Evolutionary conservation across 2,888 invertebrate species (phyloP), one percentile per base, ranked within the genome.

Genomic region (Drosophila antonietae): DNA sequence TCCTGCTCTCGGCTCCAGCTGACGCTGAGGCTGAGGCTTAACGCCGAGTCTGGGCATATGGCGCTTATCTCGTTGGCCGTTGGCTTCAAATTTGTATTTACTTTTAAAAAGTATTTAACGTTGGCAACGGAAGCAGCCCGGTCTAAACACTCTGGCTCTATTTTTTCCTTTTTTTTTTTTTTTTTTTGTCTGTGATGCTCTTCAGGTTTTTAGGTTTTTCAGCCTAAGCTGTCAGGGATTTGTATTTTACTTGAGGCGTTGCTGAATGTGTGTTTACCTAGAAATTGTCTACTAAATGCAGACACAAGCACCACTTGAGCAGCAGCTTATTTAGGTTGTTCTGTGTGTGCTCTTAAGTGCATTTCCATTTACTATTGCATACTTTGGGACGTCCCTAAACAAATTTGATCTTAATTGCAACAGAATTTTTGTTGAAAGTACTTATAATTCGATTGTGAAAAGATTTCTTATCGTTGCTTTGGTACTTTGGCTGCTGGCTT

Each of bases 81-180:
- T 69, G 66, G 47, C 85, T 60, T 28, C 28, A 65, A 78, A 74
- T 78, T 73, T 79, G 72, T 82, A 85, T 82, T 82, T 88, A 79
- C 86, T 79, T 82, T 85, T 73, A 62, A 72, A 80, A 81, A 63
- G 74, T 74, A 81, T 89, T 84, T 76, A 78, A 71, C 75, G 68
- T 69, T 73, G 78, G 63, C 64, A 60, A 31, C 65, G 66, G 63
- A 49, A 64, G 68, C 61, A 15, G 37, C 10, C 39, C 39, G 37
- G 65, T 59, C 68, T 49, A 75, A 62, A 69, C 46, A 59, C 10
- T 53, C 60, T 31, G 62, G 28, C 62, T 57, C 51, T 44, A 52
- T 2, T 14, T 18, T 14, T 41, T 41, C 3, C 2, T 10, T 56
- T 41, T 5, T 31, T 9, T 14, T 10, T 23, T 35, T 20, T 20